A percentile compares a stretch with the other conserved stretches of the same genome.
Conservation (phyloP, 2,797 vertebrate species). For the Paratrypauchen microcephalus region DNA sequence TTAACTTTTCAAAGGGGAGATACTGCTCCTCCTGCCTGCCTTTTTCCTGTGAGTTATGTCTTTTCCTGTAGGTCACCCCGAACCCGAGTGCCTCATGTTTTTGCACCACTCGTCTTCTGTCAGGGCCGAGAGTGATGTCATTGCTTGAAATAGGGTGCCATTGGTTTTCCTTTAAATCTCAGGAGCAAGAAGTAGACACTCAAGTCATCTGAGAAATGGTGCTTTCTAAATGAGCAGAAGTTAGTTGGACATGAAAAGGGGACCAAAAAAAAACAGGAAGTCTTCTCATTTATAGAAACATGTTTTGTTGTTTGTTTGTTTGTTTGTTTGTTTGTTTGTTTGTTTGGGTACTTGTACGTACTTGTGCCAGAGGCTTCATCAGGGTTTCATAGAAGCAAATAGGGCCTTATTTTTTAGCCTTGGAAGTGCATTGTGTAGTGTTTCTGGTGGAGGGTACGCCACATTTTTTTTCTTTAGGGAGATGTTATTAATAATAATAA, state of each 20-base stretch:
- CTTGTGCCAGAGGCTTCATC: neutral
- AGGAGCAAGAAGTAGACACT: neutral
- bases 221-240: neutral
- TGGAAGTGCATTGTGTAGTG: too few relatives aligned
- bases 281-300: neutral
- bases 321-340: too few relatives aligned
- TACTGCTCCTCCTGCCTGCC: neutral
- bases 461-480: too few relatives aligned
- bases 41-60: conserved; percentile 28
- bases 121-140: conserved; percentile 11
- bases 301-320: neutral
- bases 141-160: conserved; percentile 11
- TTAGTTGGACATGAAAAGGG: neutral
- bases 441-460: too few relatives aligned
- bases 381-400: too few relatives aligned
- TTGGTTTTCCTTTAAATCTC: conserved; percentile 13
- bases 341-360: neutral
- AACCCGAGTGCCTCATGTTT: conserved; percentile 1
- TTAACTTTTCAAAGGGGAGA: conserved; percentile 42
- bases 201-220: neutral
- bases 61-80: conserved; percentile 11
- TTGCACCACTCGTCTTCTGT: conserved; percentile 5
- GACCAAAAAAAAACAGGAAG: neutral
- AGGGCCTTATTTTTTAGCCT: too few relatives aligned
- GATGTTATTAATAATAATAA: too few relatives aligned